These are phyloP conservation scores for Penaeus indicus DNA, from an alignment of 1,140 invertebrate genomes.

Conservation along the genomic window DNA sequence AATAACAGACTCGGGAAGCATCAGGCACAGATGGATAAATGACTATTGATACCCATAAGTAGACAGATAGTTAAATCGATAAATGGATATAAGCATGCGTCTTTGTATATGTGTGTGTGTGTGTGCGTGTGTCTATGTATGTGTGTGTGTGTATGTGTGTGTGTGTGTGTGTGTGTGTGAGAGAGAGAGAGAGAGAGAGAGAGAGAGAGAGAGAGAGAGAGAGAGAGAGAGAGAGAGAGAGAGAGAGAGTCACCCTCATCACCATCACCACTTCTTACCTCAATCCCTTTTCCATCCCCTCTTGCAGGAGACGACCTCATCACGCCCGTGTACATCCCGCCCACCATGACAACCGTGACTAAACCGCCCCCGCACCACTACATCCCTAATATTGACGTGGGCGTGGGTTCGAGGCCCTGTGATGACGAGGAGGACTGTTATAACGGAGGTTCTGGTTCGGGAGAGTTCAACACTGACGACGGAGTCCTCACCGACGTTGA, in stretches of 20 bases:
- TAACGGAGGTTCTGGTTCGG: constrained; percentile 68
- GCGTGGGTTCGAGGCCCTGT: constrained; percentile 61
- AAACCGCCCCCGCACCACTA: constrained; percentile 47
- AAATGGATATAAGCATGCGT: no score
- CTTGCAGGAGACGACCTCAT: constrained; percentile 83
- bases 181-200: background rate
- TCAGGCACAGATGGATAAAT: no score
- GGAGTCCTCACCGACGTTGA: constrained; percentile 55
- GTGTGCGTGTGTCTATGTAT: no score
- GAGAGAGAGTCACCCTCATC: no score
- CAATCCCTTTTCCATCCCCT: background rate
- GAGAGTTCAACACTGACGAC: constrained; percentile 65
- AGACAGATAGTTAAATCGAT: no score
- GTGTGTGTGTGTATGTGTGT: no score
- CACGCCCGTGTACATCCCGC: constrained; percentile 90
- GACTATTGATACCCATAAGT: no score
- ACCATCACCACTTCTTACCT: background rate
- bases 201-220: no score
- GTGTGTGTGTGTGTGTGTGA: background rate
- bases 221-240: no score
- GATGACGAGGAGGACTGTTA: constrained; percentile 69
- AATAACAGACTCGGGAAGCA: no score
- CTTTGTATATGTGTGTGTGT: no score
- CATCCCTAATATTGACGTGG: constrained; percentile 48
- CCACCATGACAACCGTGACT: constrained; percentile 76